Evolutionary conservation across 2,797 vertebrate genomes (phyloP), one percentile per base, ranked within the genome.

Genomic region (Amphiprion clarkii): DNA sequence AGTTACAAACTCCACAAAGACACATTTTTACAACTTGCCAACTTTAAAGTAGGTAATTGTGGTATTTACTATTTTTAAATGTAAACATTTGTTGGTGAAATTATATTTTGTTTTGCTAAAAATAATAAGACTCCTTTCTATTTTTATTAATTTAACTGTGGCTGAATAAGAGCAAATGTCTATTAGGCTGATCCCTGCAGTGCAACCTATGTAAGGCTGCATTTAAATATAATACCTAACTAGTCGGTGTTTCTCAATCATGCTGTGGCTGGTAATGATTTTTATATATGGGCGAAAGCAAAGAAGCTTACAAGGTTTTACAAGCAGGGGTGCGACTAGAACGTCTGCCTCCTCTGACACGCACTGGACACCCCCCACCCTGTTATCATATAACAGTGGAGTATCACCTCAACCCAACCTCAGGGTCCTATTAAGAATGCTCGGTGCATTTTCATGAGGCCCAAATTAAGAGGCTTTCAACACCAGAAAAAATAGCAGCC

Each of bases 391-490:
- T 78, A 79, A 71, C 74, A 74, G 56, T 58, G 61, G 40, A 79
- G 74, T 54, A 74, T 83, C 83, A 85, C 75, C 77, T 78, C 73
- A 52, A 46, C 21, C 57, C 69, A 55, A 87, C 78, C 78, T 85
- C 25, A 1, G 84, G 76, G 78, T 86, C 85, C 74, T 60, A 82
- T 83, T 82, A 90, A 70, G 71, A 78, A 81, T 73, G 69, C 73
- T 81, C 48, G 42, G 78, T 63, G 59, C 56, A 65, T 87, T 85
- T 90, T 82, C 68, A 76, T 64, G 67, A 82, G 83, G 53, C 73
- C 51, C 67, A 84, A 87, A 91, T 88, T 81, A 87, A 83, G 53
- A 85, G 71, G 74, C 68, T 82, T 87, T 87, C 63, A 74, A 60
- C 71, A 71, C 52, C 57, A 53, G 23, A 64, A 49, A 48, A 81